Base-by-base conservation (phyloP, 2,113 vertebrate species). In the Hemichromis elongatus region DNA sequence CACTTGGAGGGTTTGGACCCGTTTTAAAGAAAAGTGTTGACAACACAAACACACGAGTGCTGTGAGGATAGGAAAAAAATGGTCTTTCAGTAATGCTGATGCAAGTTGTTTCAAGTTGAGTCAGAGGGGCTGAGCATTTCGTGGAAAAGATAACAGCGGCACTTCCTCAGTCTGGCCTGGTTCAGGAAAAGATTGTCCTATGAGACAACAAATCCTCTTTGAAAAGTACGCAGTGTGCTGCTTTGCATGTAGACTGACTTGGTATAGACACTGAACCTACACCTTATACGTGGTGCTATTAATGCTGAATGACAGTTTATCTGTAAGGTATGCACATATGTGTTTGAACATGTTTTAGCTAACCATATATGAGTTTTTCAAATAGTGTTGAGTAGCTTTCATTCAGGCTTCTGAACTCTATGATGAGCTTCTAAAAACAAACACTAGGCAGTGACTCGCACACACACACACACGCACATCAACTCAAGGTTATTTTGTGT, bases 61-160 rank as follows among this genome's bases (percentile, higher is more conserved):
- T 75, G 47, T 13, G 10, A 52, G 26, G 16, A 52, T 7, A 28
- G 68, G 52, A 79, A 77, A 80, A 82, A 59, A 61, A 24, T 63
- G 5, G 57, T 66, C 8, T 18, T n/a, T 81, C 55, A 57, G 50
- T 10, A 16, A 84, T 82, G 84, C 28, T 85, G 82, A 63, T 87
- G 42, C 19, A 82, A 66, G 77, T 66, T 37, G 45, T 50, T 79
- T 86, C 45, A 73, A 54, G 77, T 40, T 91, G 37, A 66, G 24
- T 63, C 35, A 82, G 24, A 75, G 70, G 3, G 9, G 19, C 14
- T 86, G 70, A 73, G 40, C 50, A 24, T 9, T 28, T 77, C 2
- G 33, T 24, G 53, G 88, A 93, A 89, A 79, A 92, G 91, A 93
- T 92, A 92, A 92, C 40, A n/a, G 18, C 5, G 2, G 16, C 45